Conservation (phyloP, 2,888 invertebrate species). For the Drosophila greeni region DNA sequence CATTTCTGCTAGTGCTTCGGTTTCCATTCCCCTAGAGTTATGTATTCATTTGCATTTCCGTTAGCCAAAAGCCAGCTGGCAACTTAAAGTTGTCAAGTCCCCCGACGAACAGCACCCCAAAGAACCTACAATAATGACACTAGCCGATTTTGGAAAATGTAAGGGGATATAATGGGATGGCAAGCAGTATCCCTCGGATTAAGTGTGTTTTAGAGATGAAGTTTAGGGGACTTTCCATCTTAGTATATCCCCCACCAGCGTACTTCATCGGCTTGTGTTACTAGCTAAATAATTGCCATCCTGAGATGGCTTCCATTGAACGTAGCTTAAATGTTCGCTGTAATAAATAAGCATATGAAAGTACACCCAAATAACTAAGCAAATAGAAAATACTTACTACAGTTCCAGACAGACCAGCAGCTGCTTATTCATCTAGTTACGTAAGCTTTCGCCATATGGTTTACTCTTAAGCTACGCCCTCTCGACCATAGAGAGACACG, state of each 20-base stretch:
- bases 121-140: conserved; percentile 3
- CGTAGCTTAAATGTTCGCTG: conserved; percentile 37
- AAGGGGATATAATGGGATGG: neutral
- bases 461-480: conserved; percentile 30
- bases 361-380: conserved; percentile 23
- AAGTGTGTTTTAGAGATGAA: neutral
- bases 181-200: neutral
- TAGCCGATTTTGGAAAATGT: neutral
- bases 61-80: conserved; percentile 31
- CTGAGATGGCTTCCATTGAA: conserved; percentile 3
- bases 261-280: neutral
- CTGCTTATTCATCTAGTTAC: conserved; percentile 58
- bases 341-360: conserved; percentile 10
- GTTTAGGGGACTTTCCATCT: neutral
- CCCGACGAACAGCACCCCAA: neutral
- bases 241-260: neutral
- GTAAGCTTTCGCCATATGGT: conserved; percentile 41
- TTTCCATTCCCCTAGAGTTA: conserved; percentile 16
- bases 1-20: conserved; percentile 26
- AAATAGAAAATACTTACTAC: conserved; percentile 30
- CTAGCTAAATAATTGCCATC: conserved; percentile 17
- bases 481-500: conserved; percentile 17
- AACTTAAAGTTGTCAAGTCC: conserved; percentile 34
- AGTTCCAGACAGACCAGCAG: conserved; percentile 29
- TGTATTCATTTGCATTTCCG: conserved; percentile 36